Base-by-base conservation (phyloP, 2,113 vertebrate species). In the Neotoma lepida region DNA sequence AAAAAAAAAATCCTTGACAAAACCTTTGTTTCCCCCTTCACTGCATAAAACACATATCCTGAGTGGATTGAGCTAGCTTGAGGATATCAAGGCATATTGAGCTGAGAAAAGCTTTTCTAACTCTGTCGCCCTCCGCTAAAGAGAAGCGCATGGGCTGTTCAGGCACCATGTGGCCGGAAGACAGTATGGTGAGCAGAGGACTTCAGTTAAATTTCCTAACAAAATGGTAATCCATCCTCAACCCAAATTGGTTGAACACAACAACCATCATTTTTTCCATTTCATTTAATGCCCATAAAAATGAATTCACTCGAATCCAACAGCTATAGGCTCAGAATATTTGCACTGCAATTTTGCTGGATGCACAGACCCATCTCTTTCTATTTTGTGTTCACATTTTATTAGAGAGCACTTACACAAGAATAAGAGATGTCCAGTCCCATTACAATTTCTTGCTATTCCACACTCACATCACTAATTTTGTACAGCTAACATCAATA, bases 271-370 rank as follows among this genome's bases (percentile, higher is more conserved):
- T 39, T 93, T 92, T 93, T 97, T 96, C 94, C 95, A 61, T 96
- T 90, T 94, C 96, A 95, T 95, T 96, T 93, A 92, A 81, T 90
- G 81, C 81, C 88, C 88, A 94, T 93, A 88, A 94, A 94, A 94
- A 84, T 51, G 71, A 93, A 96, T 88, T 86, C 77, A 44, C 71
- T 93, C 64, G 76, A 89, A 92, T 96, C 92, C 90, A 90, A 61
- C 87, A 82, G 70, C 90, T 74, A 51, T 71, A 46, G 93, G 41
- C 91, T 87, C 63, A 46, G 80, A 87, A 78, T 71, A 96, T 88
- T 93, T 85, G 86, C 84, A 63, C n/a, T 70, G 85, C 46, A 4
- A 86, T 87, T 82, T 61, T 71, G 63, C 70, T 89, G 80, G 70
- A 88, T 74, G 74, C 6, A 49, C 56, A 71, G 64, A 88, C 51